Conservation (phyloP, 2,888 invertebrate genomes). For the Steinernema hermaphroditum region DNA sequence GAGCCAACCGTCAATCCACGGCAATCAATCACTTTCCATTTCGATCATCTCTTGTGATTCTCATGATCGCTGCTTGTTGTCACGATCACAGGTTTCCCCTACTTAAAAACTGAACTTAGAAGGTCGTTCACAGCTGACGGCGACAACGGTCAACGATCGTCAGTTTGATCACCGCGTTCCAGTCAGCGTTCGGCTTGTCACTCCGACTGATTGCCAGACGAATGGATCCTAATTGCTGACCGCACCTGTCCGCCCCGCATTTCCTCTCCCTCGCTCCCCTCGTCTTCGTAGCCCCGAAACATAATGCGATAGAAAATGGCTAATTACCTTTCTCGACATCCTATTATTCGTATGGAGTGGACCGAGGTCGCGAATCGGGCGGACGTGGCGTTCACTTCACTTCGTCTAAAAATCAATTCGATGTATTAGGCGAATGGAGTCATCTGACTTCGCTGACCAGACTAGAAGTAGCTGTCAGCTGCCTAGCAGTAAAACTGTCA, state of each 20-base stretch:
- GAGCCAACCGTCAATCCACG: conserved; percentile 4
- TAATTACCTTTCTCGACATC: conserved; percentile 29
- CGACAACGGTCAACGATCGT: not conserved
- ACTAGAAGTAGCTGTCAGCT: not conserved
- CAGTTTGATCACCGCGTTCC: not conserved
- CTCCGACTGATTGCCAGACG: conserved; percentile 1
- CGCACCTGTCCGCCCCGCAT: conserved; percentile 12
- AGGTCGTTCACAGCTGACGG: not conserved
- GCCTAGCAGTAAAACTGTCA: not conserved
- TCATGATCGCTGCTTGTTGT: conserved; percentile 6
- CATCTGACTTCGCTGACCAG: not conserved
- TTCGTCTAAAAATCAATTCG: not conserved
- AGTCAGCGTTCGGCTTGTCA: not conserved
- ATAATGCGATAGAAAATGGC: conserved; percentile 23
- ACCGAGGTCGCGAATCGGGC: conserved; percentile 17
- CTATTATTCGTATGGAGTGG: not conserved
- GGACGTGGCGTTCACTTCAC: not conserved
- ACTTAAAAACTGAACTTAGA: not conserved
- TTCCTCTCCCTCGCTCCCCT: not conserved
- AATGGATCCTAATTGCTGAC: conserved; percentile 11
- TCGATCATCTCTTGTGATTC: not conserved
- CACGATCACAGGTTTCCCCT: conserved; percentile 1
- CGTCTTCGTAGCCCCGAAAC: not conserved
- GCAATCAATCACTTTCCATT: conserved; percentile 23
- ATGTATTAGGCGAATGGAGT: not conserved